These are phyloP conservation scores for Aix galericulata DNA, from an alignment of 2,113 vertebrate species.

Conservation along the genomic window DNA sequence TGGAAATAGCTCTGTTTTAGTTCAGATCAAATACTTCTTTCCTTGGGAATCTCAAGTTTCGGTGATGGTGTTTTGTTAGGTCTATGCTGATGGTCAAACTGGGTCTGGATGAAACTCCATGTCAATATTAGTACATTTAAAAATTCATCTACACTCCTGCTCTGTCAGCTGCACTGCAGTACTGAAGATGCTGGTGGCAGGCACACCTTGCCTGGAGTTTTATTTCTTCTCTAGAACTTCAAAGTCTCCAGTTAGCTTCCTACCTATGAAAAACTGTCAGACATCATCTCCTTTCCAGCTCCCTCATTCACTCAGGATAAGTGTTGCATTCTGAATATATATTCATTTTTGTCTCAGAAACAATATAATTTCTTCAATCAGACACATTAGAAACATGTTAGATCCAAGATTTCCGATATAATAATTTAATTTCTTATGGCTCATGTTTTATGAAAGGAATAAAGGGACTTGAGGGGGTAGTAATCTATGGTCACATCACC, in stretches of 20 bases:
- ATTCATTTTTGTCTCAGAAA: background rate
- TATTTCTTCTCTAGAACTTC: background rate
- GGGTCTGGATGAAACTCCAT: background rate
- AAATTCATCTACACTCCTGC: background rate
- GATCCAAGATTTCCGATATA: background rate
- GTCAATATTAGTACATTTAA: background rate
- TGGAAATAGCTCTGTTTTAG: conserved; percentile 1
- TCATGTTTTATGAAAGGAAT: background rate
- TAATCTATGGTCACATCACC: background rate
- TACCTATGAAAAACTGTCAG: background rate
- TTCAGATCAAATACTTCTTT: conserved; percentile 25
- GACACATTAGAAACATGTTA: background rate
- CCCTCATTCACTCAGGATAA: background rate
- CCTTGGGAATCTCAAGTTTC: conserved; percentile 1
- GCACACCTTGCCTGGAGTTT: background rate
- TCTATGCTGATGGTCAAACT: background rate
- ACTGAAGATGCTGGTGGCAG: background rate
- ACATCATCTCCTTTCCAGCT: background rate
- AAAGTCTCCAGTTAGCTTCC: background rate
- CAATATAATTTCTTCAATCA: background rate
- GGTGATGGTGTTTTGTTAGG: background rate
- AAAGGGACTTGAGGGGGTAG: background rate
- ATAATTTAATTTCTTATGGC: background rate
- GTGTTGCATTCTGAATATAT: background rate
- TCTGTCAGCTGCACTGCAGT: background rate